Base-by-base conservation (phyloP, 1,140 invertebrate genomes). In the Pogonus chalceus region DNA sequence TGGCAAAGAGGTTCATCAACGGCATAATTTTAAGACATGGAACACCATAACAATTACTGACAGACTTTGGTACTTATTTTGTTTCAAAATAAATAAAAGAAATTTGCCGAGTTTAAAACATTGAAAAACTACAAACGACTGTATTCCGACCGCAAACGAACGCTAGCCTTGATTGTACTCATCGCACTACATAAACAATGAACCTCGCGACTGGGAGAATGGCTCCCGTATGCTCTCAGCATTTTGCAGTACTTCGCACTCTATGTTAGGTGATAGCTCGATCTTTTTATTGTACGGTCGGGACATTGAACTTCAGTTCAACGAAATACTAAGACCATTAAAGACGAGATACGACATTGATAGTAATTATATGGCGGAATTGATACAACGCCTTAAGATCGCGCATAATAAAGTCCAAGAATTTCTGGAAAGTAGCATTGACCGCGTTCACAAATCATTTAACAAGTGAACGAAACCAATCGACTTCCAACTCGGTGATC, bases 51-150 rank as follows among this genome's bases (percentile, higher is more conserved):
- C 23, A 23, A n/a, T 51, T 68, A 16, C 21, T 66, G 1, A 65
- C 63, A 0, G 68, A 67, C 48, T n/a, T 58, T 58, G 65, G 66
- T 4, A 60, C 56, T 0, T 61, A 63, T 43, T 67, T 68, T 55
- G 58, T 53, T 2, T 60, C 58, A 2, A 56, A 61, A 16, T 18
- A 66, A 18, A 56, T 68, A 2, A 54, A 64, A 59, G 20, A 56
- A 9, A 53, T 62, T 2, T 64, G 57, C 22, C 50, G 56, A 47
- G 23, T 65, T 3, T 55, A 67, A 21, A 52, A 62, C 55, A 68
- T 70, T 7, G 57, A 60, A 23, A 49, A 66, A 24, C 9, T 66
- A 1, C 54, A 59, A 49, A 63, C 64, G 0, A 63, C 62, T 9
- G 58, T 58, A 3, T 63, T 62, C 49, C 59, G 61, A 31, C 64